phyloP scores from a whole-genome alignment of 2,113 vertebrate species.

The Naja naja region DNA sequence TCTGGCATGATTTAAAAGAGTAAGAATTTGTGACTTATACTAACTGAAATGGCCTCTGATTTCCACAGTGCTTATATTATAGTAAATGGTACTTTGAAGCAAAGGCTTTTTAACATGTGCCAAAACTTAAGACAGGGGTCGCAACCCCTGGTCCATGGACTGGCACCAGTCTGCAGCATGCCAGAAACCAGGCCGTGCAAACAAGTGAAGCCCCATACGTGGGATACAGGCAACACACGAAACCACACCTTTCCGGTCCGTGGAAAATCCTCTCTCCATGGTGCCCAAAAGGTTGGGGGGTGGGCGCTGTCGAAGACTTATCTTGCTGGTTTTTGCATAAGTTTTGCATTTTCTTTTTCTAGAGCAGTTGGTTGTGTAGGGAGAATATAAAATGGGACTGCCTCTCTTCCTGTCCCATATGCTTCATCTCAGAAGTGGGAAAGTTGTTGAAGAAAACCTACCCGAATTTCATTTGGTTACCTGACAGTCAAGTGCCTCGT shows the following conservation, averaged over 20 bases:
- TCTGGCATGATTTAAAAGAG: not conserved
- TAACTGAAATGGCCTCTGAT: not conserved
- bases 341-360: not conserved
- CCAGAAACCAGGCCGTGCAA: not conserved
- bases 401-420: not conserved
- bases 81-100: not conserved
- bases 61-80: not conserved
- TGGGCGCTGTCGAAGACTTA: not conserved
- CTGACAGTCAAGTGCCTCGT: slow-evolving; percentile 77
- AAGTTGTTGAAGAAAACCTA: not conserved
- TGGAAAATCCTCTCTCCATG: not conserved
- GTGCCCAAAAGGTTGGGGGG: not conserved
- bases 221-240: not conserved
- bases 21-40: not conserved
- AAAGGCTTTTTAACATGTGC: not conserved
- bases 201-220: not conserved
- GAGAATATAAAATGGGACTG: no score
- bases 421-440: not conserved
- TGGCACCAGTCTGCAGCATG: not conserved
- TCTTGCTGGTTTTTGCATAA: not conserved
- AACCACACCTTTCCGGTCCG: not conserved
- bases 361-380: not conserved
- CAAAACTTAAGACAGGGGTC: not conserved
- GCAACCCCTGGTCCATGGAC: not conserved
- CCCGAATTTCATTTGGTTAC: slow-evolving; percentile 57